A percentile compares a stretch with the other conserved stretches of the same genome.
Evolutionary conservation across 2,797 vertebrate genomes (phyloP).

Genomic region (Glyptemys insculpta): DNA sequence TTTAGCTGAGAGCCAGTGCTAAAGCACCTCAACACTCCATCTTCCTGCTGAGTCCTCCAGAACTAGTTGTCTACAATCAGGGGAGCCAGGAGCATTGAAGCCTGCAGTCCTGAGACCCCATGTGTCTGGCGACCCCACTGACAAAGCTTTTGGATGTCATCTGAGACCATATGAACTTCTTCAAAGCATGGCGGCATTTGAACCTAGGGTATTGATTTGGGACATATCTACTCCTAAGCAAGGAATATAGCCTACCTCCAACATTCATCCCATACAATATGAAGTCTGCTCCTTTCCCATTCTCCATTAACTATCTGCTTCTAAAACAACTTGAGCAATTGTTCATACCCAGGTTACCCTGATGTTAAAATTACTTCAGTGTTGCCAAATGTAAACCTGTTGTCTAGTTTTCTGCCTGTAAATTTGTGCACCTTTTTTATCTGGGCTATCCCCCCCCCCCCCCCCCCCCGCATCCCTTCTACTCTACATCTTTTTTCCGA

Average conservation of each 20-base stretch:
- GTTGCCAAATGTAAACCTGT: background rate
- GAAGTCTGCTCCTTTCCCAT: background rate
- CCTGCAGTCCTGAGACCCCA: rapidly evolving
- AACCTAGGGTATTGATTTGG: background rate
- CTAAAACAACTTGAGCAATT: background rate
- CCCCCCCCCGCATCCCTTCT: background rate
- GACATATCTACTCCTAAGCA: background rate
- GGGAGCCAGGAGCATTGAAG: background rate
- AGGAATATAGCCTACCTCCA: background rate
- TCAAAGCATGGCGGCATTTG: background rate
- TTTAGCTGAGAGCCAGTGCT: background rate
- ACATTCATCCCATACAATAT: background rate
- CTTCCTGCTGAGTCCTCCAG: background rate
- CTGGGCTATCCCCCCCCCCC: background rate
- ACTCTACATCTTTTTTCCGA: background rate
- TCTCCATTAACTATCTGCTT: background rate
- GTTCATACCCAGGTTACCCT: background rate
- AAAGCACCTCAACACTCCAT: rapidly evolving
- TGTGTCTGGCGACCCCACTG: background rate
- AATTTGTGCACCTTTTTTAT: background rate
- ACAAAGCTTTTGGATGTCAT: background rate
- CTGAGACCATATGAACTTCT: background rate
- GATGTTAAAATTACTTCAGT: background rate
- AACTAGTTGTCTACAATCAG: background rate
- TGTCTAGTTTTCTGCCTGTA: background rate